Conservation (phyloP, 2,113 vertebrate genomes). For the Hemiscyllium ocellatum region DNA sequence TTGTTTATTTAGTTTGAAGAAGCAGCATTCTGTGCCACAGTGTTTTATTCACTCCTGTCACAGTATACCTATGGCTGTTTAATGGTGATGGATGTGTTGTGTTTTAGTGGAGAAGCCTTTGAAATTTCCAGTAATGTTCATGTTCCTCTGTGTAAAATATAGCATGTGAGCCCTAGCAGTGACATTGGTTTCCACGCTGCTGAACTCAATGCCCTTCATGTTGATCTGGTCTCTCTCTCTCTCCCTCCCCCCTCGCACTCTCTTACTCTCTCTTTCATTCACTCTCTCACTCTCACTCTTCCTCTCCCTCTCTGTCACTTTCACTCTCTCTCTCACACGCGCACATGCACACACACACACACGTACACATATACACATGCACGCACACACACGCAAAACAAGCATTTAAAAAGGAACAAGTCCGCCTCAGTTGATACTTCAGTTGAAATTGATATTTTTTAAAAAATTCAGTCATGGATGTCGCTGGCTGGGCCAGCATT, state of each 20-base stretch:
- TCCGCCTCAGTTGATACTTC: neutral
- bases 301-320: too few relatives aligned
- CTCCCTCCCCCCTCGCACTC: too few relatives aligned
- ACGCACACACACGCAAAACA: neutral
- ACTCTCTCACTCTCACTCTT: too few relatives aligned
- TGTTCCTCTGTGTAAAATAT: neutral
- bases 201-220: too few relatives aligned
- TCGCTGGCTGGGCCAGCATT: too few relatives aligned
- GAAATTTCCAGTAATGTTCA: neutral
- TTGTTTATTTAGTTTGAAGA: too few relatives aligned
- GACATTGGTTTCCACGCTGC: neutral
- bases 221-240: neutral
- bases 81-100: neutral
- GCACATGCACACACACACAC: too few relatives aligned
- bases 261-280: too few relatives aligned
- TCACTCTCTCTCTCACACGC: too few relatives aligned
- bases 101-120: neutral
- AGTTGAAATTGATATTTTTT: too few relatives aligned
- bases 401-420: neutral
- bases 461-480: too few relatives aligned
- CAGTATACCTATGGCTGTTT: neutral
- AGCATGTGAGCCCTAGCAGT: neutral
- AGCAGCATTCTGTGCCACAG: neutral
- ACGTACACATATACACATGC: neutral
- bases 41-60: too few relatives aligned